A percentile compares a stretch with the other conserved stretches of the same genome.
Evolutionary conservation across 1,140 invertebrate species (phyloP).

Genomic region (Diachasma alloeum): DNA sequence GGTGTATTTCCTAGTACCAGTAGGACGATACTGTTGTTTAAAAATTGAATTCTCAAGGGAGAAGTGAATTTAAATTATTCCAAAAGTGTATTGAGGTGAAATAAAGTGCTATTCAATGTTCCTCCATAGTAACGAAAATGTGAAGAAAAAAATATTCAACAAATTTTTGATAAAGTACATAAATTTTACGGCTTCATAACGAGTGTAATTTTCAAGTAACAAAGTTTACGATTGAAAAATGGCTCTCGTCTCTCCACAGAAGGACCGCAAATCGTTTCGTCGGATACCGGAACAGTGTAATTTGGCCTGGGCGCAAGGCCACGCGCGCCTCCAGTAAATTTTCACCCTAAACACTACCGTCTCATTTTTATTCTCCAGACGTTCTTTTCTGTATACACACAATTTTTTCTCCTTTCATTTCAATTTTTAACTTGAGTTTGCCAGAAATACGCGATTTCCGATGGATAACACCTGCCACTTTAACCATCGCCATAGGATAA

Average conservation of each 20-base stretch:
- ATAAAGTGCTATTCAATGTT: not conserved
- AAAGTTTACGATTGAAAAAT: not conserved
- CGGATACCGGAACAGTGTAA: conserved; percentile 23
- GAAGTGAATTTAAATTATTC: not conserved
- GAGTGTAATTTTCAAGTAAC: not conserved
- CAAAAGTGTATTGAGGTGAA: not conserved
- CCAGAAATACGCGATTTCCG: conserved; percentile 21
- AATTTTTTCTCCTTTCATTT: not conserved
- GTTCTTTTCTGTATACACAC: not conserved
- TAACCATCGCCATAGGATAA: not conserved
- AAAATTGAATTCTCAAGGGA: not conserved
- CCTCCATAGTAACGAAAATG: no score
- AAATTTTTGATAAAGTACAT: not conserved
- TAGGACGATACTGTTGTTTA: not conserved
- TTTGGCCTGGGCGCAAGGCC: conserved; percentile 10
- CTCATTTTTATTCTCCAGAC: not conserved
- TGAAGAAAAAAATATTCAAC: not conserved
- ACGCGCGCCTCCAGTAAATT: not conserved
- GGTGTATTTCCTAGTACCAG: not conserved
- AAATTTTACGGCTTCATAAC: not conserved
- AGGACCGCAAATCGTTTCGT: conserved; percentile 9
- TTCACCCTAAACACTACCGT: not conserved
- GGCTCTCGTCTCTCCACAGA: not conserved
- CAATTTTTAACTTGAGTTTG: not conserved
- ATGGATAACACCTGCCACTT: conserved; percentile 31